A percentile compares a stretch with the other conserved stretches of the same genome.
These are phyloP conservation scores for Cyprinella venusta DNA, from an alignment of 2,797 vertebrate genomes.

Conservation along the genomic window DNA sequence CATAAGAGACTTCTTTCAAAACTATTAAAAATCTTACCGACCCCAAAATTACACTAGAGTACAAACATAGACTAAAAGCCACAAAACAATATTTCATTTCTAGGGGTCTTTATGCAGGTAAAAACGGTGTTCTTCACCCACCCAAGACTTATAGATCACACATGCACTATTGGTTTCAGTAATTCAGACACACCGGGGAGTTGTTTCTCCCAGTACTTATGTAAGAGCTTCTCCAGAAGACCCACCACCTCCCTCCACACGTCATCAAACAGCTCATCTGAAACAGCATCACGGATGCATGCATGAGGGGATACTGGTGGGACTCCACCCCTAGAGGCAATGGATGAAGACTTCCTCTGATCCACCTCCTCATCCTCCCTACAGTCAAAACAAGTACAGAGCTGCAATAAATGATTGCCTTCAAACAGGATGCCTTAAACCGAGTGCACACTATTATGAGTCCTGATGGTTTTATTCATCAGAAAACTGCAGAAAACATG, in stretches of 20 bases:
- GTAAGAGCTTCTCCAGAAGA: constrained; percentile 75
- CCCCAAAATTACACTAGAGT: no score
- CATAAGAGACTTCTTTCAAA: neutral
- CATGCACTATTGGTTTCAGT: neutral
- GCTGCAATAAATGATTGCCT: neutral
- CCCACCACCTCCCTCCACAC: constrained; percentile 76
- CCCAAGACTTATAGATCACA: neutral
- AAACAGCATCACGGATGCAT: constrained; percentile 80
- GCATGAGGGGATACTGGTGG: constrained; percentile 82
- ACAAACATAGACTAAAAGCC: neutral
- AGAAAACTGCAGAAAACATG: neutral
- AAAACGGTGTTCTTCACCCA: constrained; percentile 2
- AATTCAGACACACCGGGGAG: constrained; percentile 70
- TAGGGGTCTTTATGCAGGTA: neutral
- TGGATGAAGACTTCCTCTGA: constrained; percentile 62
- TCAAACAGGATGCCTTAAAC: neutral
- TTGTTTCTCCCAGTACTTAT: constrained; percentile 75
- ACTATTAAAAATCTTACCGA: neutral
- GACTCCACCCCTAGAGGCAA: constrained; percentile 65
- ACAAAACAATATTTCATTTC: neutral
- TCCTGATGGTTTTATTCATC: neutral
- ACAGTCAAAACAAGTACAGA: constrained; percentile 42
- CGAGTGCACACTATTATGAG: neutral
- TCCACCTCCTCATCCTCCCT: constrained; percentile 76
- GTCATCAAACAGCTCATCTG: constrained; percentile 80